Conservation (phyloP, 2,113 vertebrate genomes). For the Paracyprichromis sp. region DNA sequence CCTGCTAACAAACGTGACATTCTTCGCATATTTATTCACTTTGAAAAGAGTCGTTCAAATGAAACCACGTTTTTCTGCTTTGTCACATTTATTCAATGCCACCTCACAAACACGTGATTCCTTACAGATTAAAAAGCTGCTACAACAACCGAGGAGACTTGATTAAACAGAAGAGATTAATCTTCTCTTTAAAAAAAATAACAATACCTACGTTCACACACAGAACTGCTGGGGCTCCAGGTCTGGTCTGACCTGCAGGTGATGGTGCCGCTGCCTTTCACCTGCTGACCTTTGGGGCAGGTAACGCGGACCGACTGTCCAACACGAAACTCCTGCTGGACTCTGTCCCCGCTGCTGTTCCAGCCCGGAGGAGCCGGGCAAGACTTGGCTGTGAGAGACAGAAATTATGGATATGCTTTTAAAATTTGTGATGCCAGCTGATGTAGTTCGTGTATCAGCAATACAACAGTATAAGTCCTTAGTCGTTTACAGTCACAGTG, state of each 20-base stretch:
- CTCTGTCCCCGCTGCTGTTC: slow-evolving; percentile 51
- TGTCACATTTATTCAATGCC: neutral
- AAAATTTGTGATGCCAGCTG: neutral
- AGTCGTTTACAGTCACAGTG: neutral
- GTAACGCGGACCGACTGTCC: slow-evolving; percentile 79
- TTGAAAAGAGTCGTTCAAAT: neutral
- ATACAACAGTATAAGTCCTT: neutral
- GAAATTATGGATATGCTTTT: neutral
- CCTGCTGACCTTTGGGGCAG: slow-evolving; percentile 85
- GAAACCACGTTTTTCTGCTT: neutral
- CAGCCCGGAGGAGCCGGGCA: slow-evolving; percentile 85
- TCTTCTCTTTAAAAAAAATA: neutral
- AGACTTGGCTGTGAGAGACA: slow-evolving; percentile 75
- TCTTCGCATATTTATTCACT: neutral
- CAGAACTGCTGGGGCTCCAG: slow-evolving; percentile 80
- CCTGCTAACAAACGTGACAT: neutral
- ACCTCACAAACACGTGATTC: neutral
- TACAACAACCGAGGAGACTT: neutral
- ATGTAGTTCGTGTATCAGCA: neutral
- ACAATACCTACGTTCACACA: slow-evolving; percentile 85
- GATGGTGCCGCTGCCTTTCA: slow-evolving; percentile 73
- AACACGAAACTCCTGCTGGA: slow-evolving; percentile 78
- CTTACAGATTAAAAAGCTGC: neutral
- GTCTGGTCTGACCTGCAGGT: slow-evolving; percentile 86
- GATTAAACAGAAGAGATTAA: neutral